Conservation (phyloP, 2,113 vertebrate genomes). For the Phodopus roborovskii region DNA sequence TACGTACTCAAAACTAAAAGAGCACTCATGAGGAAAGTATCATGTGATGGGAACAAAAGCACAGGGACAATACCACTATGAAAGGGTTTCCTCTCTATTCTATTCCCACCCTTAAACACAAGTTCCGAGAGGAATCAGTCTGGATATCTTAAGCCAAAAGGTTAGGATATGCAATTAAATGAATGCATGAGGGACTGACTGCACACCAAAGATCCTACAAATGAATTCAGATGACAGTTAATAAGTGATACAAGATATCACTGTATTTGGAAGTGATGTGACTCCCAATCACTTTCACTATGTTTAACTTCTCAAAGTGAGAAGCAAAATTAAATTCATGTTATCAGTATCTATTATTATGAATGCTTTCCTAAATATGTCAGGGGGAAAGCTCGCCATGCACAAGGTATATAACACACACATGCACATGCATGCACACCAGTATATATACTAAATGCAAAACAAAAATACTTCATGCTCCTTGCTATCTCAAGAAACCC, state of each 20-base stretch:
- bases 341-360: background rate
- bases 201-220: background rate
- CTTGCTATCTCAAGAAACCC: background rate
- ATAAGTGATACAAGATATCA: background rate
- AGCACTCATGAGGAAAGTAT: constrained; percentile 5
- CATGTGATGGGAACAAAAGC: constrained; percentile 4
- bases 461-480: background rate
- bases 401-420: background rate
- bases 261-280: background rate
- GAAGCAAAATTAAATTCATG: constrained; percentile 49
- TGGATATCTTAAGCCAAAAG: constrained; percentile 30
- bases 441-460: background rate
- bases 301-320: constrained; percentile 43
- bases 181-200: background rate
- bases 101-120: constrained; percentile 32
- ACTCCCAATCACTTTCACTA: background rate
- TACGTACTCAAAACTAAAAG: constrained; percentile 71
- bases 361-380: background rate
- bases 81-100: background rate
- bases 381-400: background rate
- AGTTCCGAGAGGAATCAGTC: constrained; percentile 52
- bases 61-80: constrained; percentile 17
- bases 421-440: background rate
- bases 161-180: constrained; percentile 64
- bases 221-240: constrained; percentile 31